Base-by-base conservation (phyloP, 2,113 vertebrate genomes). In the Engystomops pustulosus region DNA sequence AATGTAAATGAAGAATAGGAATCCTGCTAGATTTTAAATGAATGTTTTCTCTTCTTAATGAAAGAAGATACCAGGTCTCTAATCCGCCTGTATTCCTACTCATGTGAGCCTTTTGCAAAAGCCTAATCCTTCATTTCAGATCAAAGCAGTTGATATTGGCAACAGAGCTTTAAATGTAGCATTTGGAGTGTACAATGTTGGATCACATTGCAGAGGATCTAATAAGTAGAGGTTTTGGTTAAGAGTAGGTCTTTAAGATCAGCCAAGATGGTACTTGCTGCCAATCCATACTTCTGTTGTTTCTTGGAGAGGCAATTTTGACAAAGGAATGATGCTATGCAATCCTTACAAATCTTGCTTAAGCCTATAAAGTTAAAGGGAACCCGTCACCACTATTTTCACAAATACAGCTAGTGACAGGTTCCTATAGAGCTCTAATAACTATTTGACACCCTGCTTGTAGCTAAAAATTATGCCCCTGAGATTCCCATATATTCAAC, bases 91-190 rank as follows among this genome's bases (percentile, higher is more conserved):
- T 82, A 60, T 82, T 82, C 68, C 69, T 30, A 69, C 69, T 82
- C 68, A 72, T 45, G 32, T 72, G 68, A 60, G 32, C 20, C 32
- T 60, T 74, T 72, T 44, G 68, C 69, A 44, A 60, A 82, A 70
- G 53, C 67, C 69, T 82, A 82, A 82, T 82, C 80, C 80, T 82
- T 82, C 80, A 82, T 82, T 82, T 82, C 34, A 82, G 67, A 58
- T 82, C 80, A 82, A 82, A 82, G 80, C 68, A 58, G 80, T 82
- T 72, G 80, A 82, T 74, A 60, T 82, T 82, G 80, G 80, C 80
- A 82, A 25, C 15, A 1, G 5, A 20, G 69, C n/a, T 23, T 74
- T 82, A 71, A 82, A 58, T 82, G 80, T 82, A 82, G 80, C 80
- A 74, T 72, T 82, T 82, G 80, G 80, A 82, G 80, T 72, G 34